Evolutionary conservation across 2,113 vertebrate genomes (phyloP).

Genomic region (Sorex araneus): DNA sequence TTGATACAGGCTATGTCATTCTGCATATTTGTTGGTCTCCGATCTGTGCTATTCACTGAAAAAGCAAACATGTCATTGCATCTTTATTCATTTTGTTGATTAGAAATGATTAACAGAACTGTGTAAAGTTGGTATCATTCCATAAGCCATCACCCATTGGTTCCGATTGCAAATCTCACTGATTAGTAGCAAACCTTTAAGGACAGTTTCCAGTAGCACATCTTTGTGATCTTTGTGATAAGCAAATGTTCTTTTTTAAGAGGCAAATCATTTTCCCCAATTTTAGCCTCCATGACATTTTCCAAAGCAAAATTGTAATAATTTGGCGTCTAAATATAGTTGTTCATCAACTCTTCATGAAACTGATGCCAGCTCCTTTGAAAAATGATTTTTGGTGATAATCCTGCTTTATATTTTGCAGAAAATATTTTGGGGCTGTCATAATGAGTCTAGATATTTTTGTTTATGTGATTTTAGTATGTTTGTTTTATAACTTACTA

Average conservation of each 20-base stretch:
- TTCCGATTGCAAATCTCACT: constrained; percentile 44
- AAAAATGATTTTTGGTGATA: constrained; percentile 41
- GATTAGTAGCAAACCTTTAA: constrained; percentile 58
- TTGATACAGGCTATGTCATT: neutral
- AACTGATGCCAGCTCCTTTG: constrained; percentile 39
- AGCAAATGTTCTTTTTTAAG: neutral
- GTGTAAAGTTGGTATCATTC: constrained; percentile 19
- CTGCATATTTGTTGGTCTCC: constrained; percentile 6
- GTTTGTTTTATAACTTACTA: constrained; percentile 65
- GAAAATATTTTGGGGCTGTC: constrained; percentile 46
- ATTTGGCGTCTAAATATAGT: constrained; percentile 67
- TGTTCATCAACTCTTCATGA: constrained; percentile 49
- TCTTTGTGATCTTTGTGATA: constrained; percentile 24
- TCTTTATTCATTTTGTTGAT: constrained; percentile 46
- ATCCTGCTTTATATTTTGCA: constrained; percentile 40
- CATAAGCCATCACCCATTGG: constrained; percentile 16
- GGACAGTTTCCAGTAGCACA: neutral
- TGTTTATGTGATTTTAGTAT: constrained; percentile 8
- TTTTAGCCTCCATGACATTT: constrained; percentile 46
- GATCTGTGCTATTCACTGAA: constrained; percentile 9
- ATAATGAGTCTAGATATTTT: constrained; percentile 24
- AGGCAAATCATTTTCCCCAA: constrained; percentile 38
- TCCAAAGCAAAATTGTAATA: constrained; percentile 32
- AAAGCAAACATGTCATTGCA: neutral
- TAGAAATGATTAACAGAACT: constrained; percentile 13